phyloP scores from a whole-genome alignment of 64 coral and sea anemone species.

The Astreopora myriophthalma region DNA sequence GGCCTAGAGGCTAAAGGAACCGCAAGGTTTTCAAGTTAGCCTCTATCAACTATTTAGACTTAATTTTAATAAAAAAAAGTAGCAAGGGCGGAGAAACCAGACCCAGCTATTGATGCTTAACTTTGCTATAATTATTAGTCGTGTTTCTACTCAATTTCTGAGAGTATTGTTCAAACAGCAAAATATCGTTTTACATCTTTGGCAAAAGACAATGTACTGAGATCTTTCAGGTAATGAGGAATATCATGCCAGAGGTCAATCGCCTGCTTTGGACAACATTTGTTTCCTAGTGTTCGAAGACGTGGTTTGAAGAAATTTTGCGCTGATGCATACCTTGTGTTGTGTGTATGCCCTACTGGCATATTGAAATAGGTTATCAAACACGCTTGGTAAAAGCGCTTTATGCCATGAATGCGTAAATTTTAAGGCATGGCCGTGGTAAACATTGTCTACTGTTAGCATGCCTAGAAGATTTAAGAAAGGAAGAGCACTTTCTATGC shows the following conservation, averaged over 20 bases:
- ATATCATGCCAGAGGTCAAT: slow-evolving; percentile 37
- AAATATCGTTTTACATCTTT: slow-evolving; percentile 24
- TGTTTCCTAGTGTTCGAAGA: slow-evolving; percentile 44
- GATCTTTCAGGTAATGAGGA: neutral
- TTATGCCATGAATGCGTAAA: slow-evolving; percentile 43
- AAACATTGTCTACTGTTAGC: slow-evolving; percentile 55
- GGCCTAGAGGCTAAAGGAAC: neutral
- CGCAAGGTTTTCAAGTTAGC: neutral
- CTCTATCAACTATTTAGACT: neutral
- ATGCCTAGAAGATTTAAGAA: slow-evolving; percentile 44
- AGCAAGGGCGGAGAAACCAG: neutral
- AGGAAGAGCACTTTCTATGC: slow-evolving; percentile 43
- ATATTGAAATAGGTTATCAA: slow-evolving; percentile 43
- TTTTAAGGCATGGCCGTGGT: neutral
- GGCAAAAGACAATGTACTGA: neutral
- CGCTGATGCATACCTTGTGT: slow-evolving; percentile 4
- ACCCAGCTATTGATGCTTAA: neutral
- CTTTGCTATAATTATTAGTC: neutral
- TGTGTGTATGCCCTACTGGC: slow-evolving; percentile 51
- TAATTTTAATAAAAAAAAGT: neutral
- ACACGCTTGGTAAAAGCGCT: slow-evolving; percentile 9
- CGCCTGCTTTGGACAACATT: slow-evolving; percentile 35
- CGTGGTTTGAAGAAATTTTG: slow-evolving; percentile 49
- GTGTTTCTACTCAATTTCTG: neutral
- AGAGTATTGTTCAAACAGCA: slow-evolving; percentile 7